Evolutionary conservation across 2,888 invertebrate species (phyloP).

Genomic region (Coelopa pilipes): DNA sequence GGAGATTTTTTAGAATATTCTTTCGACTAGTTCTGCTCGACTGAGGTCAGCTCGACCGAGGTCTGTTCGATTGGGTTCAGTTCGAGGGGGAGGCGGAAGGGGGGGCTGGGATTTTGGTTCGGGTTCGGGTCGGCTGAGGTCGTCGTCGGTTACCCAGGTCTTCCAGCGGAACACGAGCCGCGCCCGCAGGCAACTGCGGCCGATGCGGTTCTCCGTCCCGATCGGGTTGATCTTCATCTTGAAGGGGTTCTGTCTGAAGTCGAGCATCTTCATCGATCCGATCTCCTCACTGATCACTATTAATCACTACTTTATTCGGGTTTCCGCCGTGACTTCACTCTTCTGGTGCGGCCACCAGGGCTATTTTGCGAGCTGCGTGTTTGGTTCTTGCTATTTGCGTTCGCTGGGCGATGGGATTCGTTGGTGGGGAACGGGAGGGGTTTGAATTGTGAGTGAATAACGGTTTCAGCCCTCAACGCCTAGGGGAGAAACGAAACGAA

Average conservation of each 20-base stretch:
- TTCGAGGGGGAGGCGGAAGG: not conserved
- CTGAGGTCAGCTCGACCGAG: not conserved
- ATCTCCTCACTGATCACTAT: no score
- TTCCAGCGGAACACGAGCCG: constrained; percentile 64
- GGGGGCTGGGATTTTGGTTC: not conserved
- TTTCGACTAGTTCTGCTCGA: not conserved
- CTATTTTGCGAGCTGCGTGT: no score
- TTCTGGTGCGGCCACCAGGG: no score
- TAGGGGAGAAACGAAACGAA: no score
- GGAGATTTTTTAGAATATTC: not conserved
- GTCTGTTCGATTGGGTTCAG: not conserved
- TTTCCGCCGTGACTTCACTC: no score
- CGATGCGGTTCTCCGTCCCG: constrained; percentile 55
- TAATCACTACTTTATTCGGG: no score
- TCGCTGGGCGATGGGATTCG: no score
- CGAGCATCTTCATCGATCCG: constrained; percentile 44
- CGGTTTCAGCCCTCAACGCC: no score
- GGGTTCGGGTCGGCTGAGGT: not conserved
- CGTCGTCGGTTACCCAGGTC: constrained; percentile 59
- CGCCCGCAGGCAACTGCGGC: constrained; percentile 61
- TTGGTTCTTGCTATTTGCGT: no score
- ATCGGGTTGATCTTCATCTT: constrained; percentile 61
- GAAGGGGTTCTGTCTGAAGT: constrained; percentile 63
- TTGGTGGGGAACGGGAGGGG: no score
- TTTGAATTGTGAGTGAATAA: no score